Evolutionary conservation across 2,113 vertebrate species (phyloP), one percentile per base, ranked within the genome.

Genomic region (Pelusios castaneus): DNA sequence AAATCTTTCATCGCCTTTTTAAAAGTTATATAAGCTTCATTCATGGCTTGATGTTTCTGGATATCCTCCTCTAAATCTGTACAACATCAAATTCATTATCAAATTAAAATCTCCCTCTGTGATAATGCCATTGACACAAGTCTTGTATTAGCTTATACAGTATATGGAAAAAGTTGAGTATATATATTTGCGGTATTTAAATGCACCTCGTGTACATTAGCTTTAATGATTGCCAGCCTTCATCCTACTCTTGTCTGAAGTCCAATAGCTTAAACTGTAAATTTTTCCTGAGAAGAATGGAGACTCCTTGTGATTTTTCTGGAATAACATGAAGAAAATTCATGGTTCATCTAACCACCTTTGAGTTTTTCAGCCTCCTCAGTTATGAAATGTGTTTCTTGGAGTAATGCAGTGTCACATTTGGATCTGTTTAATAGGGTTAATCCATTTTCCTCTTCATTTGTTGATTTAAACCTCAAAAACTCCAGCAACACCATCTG

Each of bases 171-270:
- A 94, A 96, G 89, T 89, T 16, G 0, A 45, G 43, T 43, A 52
- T 76, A 60, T 60, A 76, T 60, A 22, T 85, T 73, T 58, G 63
- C 43, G 58, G 79, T 94, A 31, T 88, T 87, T 91, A 91, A 90
- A 70, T 87, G 79, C 78, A 91, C 90, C 47, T 73, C 88, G 90
- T 93, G 90, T 93, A 90, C 89, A 89, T 78, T 91, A 43, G 76
- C 85, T 79, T 93, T 95, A 96, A 97, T 91, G 49, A 89, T 80
- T 97, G 85, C 88, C 91, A 95, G 85, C 79, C 75, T 95, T 80
- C 73, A 92, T 84, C 49, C 83, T 90, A 41, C 49, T 81, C 84
- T 55, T 90, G 16, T 94, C 91, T 96, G 77, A 94, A 92, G 81
- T 84, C 47, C 0, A 0, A 89, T 81, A 25, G 78, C n/a, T 85